Percentiles rank a stretch among this genome's conserved stretches.
phyloP scores from a whole-genome alignment of 2,888 invertebrate genomes.

The Beris chalybata region DNA sequence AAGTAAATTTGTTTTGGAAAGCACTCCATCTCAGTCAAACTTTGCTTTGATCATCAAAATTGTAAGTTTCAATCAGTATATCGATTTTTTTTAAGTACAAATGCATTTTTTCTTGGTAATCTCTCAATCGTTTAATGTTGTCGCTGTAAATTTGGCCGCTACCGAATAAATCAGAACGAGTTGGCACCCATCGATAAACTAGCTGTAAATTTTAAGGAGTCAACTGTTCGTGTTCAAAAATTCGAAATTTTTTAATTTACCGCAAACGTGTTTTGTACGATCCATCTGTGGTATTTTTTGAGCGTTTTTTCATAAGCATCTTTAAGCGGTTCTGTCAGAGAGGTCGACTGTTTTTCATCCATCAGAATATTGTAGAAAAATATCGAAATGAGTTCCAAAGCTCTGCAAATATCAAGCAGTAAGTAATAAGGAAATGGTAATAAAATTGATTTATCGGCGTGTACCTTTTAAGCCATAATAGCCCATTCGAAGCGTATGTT shows the following conservation, averaged over 20 bases:
- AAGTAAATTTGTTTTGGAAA: too few relatives aligned
- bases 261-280: conserved; percentile 72
- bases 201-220: conserved; percentile 57
- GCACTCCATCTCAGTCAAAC: conserved; percentile 43
- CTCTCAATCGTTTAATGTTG: conserved; percentile 55
- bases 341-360: conserved; percentile 55
- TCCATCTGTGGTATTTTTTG: conserved; percentile 75
- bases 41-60: conserved; percentile 58
- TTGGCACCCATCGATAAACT: conserved; percentile 66
- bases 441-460: neutral
- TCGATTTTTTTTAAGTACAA: conserved; percentile 63
- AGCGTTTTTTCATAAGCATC: conserved; percentile 71
- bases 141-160: conserved; percentile 53
- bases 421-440: conserved; percentile 1
- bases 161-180: conserved; percentile 61
- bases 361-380: conserved; percentile 54
- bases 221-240: neutral
- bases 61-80: conserved; percentile 61
- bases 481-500: conserved; percentile 63
- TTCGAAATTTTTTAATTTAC: conserved; percentile 57
- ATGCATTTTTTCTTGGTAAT: conserved; percentile 61
- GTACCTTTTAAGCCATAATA: conserved; percentile 77
- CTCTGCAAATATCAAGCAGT: conserved; percentile 41
- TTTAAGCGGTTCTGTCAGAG: conserved; percentile 65
- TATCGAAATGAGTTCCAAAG: conserved; percentile 51